A percentile compares a stretch with the other conserved stretches of the same genome.
These are phyloP conservation scores for Pseudomugil gertrudae DNA, from an alignment of 2,797 vertebrate genomes.

Conservation along the genomic window DNA sequence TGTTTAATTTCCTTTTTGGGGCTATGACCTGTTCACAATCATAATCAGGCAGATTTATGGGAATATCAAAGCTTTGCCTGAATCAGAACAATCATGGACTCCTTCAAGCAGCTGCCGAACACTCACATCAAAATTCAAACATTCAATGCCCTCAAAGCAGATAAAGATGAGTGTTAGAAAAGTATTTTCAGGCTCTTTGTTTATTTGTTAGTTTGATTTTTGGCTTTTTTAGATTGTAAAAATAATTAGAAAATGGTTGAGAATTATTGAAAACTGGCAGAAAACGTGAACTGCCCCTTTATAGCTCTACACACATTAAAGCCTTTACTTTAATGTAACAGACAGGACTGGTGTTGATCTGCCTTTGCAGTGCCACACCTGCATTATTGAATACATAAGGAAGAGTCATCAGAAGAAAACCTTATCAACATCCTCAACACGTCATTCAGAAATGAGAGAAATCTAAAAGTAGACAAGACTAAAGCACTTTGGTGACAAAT, in stretches of 20 bases:
- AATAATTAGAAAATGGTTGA: neutral
- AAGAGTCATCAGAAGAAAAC: neutral
- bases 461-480: neutral
- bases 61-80: neutral
- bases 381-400: constrained; percentile 2
- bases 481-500: no score
- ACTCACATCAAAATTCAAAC: neutral
- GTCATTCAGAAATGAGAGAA: neutral
- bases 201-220: neutral
- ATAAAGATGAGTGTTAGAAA: neutral
- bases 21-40: neutral
- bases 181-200: neutral
- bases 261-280: neutral
- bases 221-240: neutral
- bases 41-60: neutral
- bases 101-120: neutral
- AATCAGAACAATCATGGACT: neutral
- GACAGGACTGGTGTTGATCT: neutral
- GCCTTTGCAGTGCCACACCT: neutral
- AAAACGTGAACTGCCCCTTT: no score
- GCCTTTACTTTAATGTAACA: neutral
- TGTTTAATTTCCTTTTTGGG: neutral
- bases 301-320: neutral
- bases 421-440: neutral
- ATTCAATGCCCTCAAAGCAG: neutral